Base-by-base conservation (phyloP, 2,888 invertebrate species). In the Diabrotica balteata region DNA sequence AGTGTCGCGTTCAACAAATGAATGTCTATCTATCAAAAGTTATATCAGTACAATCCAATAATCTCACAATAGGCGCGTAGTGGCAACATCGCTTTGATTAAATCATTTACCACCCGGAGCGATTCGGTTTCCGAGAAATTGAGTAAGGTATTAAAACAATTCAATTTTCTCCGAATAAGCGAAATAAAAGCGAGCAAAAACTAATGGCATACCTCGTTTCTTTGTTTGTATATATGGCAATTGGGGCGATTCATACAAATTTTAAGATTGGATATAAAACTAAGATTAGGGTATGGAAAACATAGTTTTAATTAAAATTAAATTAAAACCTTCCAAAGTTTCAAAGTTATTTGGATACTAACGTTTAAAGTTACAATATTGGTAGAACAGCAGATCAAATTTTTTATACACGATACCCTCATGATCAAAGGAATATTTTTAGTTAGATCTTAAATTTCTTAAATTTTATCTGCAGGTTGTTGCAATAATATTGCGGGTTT, bases 111-210 rank as follows among this genome's bases (percentile, higher is more conserved):
- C 66, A 63, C 46, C 51, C 49, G 43, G 43, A 52, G 52, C 51
- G 44, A 22, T 60, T 60, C 60, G 65, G 50, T 59, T 57, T 67
- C 59, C 64, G 62, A 59, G 52, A 49, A 68, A 67, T 68, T 62
- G 66, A 67, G 61, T 66, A 59, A 64, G 68, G 59, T 63, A 66
- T 63, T 59, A 59, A 66, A 68, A 68, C 71, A 71, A 71, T 71
- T 71, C 66, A 68, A 71, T 71, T 71, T 71, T 61, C 53, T 64
- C 62, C 54, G 55, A 54, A 59, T 67, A 63, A 63, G 54, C 62
- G 65, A 45, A 44, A 65, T 65, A 71, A 72, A 73, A 75, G 60
- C 61, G 22, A 55, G 59, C 62, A 68, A 72, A 72, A 73, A 72
- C 75, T 17, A n/a, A 75, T 68, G 75, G 59, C 73, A 73, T 8